Conservation (phyloP, 2,113 vertebrate species). For the Syrmaticus mikado region DNA sequence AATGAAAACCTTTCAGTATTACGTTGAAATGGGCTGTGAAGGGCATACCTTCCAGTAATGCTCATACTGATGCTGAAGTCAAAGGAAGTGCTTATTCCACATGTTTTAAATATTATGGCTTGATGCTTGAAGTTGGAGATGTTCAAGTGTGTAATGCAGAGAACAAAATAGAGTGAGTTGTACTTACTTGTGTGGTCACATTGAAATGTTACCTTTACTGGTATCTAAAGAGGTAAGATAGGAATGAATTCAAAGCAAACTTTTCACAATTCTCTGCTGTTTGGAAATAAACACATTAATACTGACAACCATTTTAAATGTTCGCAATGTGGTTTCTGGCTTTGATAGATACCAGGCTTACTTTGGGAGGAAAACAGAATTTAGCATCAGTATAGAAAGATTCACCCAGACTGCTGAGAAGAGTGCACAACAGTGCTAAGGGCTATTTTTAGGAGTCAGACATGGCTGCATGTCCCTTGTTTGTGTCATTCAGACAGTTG, state of each 20-base stretch:
- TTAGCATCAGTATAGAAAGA: not conserved
- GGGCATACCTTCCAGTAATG: not conserved
- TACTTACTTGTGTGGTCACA: not conserved
- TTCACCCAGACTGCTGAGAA: not conserved
- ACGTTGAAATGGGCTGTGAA: conserved; percentile 11
- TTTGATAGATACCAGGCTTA: not conserved
- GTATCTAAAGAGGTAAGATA: not conserved
- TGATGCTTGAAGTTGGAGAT: not conserved
- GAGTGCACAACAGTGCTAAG: not conserved
- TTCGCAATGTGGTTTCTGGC: not conserved
- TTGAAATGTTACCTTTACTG: not conserved
- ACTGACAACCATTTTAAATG: not conserved
- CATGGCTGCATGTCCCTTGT: not conserved
- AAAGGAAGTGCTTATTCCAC: not conserved
- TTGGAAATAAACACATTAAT: not conserved
- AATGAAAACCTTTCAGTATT: conserved; percentile 36
- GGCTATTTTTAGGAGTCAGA: not conserved
- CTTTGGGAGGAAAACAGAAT: not conserved
- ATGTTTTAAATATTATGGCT: not conserved
- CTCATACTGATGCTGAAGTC: not conserved
- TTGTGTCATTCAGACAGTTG: not conserved
- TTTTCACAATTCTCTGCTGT: not conserved
- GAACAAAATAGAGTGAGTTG: not conserved
- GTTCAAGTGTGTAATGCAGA: not conserved
- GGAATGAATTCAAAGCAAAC: not conserved